Evolutionary conservation across 2,797 vertebrate genomes (phyloP).

Genomic region (Amblyopsis hoosieri): DNA sequence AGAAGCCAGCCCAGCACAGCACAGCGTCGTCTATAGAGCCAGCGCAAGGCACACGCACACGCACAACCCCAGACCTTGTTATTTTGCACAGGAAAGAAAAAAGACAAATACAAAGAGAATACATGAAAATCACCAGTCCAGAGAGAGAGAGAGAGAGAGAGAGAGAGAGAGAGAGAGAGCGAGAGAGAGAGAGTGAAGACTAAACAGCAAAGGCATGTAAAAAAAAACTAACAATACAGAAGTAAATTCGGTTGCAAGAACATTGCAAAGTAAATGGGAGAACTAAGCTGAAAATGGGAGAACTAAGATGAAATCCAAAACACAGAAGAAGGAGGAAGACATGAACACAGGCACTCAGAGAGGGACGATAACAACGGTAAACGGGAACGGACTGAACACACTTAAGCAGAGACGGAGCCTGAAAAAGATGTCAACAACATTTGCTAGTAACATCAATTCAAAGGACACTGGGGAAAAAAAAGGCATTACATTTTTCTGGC

Average conservation of each 20-base stretch:
- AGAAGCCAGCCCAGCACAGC: constrained; percentile 86
- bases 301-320: neutral
- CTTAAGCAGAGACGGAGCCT: constrained; percentile 51
- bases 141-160: constrained; percentile 54
- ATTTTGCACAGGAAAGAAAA: constrained; percentile 79
- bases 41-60: constrained; percentile 72
- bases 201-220: constrained; percentile 38
- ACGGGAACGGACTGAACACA: neutral
- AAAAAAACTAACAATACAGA: constrained; percentile 25
- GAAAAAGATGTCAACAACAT: constrained; percentile 73
- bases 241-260: constrained; percentile 10
- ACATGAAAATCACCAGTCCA: constrained; percentile 55
- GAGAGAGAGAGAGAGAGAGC: constrained; percentile 4
- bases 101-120: constrained; percentile 3
- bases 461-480: constrained; percentile 33
- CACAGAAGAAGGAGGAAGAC: neutral
- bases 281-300: no score
- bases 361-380: constrained; percentile 9
- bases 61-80: constrained; percentile 84
- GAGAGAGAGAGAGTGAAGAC: constrained; percentile 37
- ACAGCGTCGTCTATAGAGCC: constrained; percentile 56
- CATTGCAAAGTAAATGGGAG: neutral
- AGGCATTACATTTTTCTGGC: constrained; percentile 49
- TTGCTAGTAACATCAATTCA: constrained; percentile 61
- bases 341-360: neutral